Base-by-base conservation (phyloP, 23 tunicate genomes). In the Trididemnum nubilum region DNA sequence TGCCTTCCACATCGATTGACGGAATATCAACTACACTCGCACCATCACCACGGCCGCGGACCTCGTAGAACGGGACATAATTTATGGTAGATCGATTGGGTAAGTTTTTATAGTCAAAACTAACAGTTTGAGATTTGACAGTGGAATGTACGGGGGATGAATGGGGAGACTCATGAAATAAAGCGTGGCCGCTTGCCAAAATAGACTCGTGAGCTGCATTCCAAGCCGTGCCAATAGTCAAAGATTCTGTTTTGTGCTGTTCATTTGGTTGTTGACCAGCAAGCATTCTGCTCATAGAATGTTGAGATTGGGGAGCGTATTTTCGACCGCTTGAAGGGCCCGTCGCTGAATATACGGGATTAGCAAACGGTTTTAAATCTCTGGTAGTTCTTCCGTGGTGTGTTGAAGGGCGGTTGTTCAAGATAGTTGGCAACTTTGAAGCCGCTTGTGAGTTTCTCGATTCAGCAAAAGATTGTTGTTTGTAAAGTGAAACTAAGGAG, bases 41-140 rank as follows among this genome's bases (percentile, higher is more conserved):
- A 36, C 87, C 90, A 33, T 81, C 97, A 54, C 90, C 97, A 25
- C 89, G 75, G 0, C 74, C 80, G 12, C 90, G 64, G 34, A 73
- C 78, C 57, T 87, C 91, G 51, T 91, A 91, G 34, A 91, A 91
- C 1, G 97, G 97, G 2, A 91, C 84, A 37, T 85, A 85, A 35
- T 91, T 91, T 32, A 91, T 85, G 4, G 85, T 15, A 0, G 90
- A 44, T 59, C 72, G 29, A 25, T 52, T 77, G 3, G 37, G 22
- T 12, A 27, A 27, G 18, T 1, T 2, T 29, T 77, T 77, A 21
- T 26, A 12, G 58, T 21, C 58, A n/a, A n/a, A n/a, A 7, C 21
- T 58, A 2, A 3, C 57, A 19, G 31, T 7, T 7, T 39, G 78
- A 58, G 9, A 2, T 27, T 28, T 36, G 2, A 67, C 37, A 12